Evolutionary conservation across 2,113 vertebrate species (phyloP), one percentile per base, ranked within the genome.

Genomic region (Calidris pygmaea): DNA sequence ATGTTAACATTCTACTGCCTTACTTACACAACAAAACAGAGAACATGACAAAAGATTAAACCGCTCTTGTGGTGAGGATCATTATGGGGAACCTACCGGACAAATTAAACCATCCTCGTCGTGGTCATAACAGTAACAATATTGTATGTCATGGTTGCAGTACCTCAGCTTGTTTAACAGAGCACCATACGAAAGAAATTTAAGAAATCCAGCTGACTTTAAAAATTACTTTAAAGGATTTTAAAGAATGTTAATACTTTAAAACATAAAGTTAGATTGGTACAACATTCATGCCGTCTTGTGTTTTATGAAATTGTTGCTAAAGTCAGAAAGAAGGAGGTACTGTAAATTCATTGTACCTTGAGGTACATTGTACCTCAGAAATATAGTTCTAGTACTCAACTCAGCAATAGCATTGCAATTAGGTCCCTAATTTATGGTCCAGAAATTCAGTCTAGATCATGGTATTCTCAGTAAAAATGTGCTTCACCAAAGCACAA

Each of bases 41-140:
- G 96, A 97, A 97, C 97, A 96, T 82, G 77, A 62, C 72, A 91
- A 89, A 97, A 97, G 80, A 96, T 97, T 96, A 96, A 97, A 96
- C 91, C 96, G 86, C 84, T 90, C 39, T 97, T 94, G 88, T 94
- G 79, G 94, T 91, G 89, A 97, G 48, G 89, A 94, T 95, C 68
- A 75, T 95, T 97, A 88, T 72, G 67, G 68, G 78, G 90, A 96
- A 85, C 59, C 77, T 47, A 80, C 4, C 63, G 92, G 43, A 55
- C 34, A 90, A 93, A 77, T 95, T 89, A 97, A 97, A 75, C 53
- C 75, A 29, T 84, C 97, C 74, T 66, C 91, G 6, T 45, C 67
- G 8, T 55, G 45, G 26, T 90, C 14, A 15, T 45, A 89, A 59
- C 47, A 26, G 24, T 71, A 65, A 52, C 4, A 81, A 59, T 17